phyloP scores from a whole-genome alignment of 2,113 vertebrate genomes.

The Myrmophylax atrothorax region DNA sequence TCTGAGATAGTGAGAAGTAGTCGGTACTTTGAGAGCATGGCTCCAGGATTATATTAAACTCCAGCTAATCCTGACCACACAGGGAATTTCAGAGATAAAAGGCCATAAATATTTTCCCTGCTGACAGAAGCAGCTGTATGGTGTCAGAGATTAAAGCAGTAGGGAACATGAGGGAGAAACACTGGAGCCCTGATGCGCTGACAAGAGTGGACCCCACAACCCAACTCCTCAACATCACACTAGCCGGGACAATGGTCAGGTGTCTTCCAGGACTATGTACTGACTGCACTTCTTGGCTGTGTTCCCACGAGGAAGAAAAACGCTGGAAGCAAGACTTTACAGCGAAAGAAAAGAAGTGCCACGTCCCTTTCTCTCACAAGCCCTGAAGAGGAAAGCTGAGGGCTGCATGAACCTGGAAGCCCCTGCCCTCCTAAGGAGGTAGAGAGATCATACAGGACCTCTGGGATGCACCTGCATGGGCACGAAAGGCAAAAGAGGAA shows the following conservation, averaged over 20 bases:
- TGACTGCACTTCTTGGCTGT: not conserved
- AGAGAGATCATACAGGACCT: not conserved
- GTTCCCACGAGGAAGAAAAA: not conserved
- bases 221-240: rapidly evolving
- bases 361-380: not conserved
- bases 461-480: not conserved
- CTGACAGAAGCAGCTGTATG: not conserved
- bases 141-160: not conserved
- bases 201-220: not conserved
- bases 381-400: not conserved
- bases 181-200: rapidly evolving
- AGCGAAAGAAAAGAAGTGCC: not conserved
- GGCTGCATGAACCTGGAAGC: not conserved
- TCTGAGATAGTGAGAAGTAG: not conserved
- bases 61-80: not conserved
- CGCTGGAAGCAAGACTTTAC: not conserved
- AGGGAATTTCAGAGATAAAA: not conserved
- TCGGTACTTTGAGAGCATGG: not conserved
- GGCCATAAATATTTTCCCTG: not conserved
- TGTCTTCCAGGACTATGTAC: not conserved
- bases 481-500: rapidly evolving
- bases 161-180: not conserved
- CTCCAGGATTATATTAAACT: constrained; percentile 2
- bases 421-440: not conserved
- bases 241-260: not conserved